Evolutionary conservation across 2,888 invertebrate genomes (phyloP).

Genomic region (Drosophila histrio): DNA sequence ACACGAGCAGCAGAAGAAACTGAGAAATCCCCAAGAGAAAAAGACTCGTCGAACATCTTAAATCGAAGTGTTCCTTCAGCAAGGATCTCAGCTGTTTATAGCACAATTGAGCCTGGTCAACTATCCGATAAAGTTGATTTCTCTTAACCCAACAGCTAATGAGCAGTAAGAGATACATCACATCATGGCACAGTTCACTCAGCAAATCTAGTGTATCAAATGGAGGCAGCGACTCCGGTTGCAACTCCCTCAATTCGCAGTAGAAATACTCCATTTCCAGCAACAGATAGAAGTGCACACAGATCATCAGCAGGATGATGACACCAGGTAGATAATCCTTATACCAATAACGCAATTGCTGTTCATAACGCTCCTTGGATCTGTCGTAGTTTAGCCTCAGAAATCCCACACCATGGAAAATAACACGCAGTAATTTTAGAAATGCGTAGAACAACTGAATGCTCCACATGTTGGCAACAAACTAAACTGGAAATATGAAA

Average conservation of each 20-base stretch:
- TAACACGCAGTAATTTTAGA: conserved; percentile 16
- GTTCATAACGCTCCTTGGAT: conserved; percentile 18
- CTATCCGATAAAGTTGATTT: conserved; percentile 20
- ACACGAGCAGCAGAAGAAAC: conserved; percentile 14
- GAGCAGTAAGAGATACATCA: neutral
- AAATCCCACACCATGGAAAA: conserved; percentile 36
- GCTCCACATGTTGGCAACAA: conserved; percentile 37
- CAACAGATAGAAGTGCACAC: neutral
- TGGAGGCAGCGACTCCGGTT: neutral
- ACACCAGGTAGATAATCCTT: neutral
- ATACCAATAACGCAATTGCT: neutral
- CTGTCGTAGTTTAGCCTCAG: conserved; percentile 30
- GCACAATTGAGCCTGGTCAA: conserved; percentile 35
- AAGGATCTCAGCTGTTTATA: conserved; percentile 10
- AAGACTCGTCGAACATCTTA: conserved; percentile 17
- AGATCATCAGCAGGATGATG: conserved; percentile 1
- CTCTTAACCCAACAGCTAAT: conserved; percentile 1
- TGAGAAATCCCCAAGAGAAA: conserved; percentile 12
- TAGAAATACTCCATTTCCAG: neutral
- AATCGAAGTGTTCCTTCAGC: neutral
- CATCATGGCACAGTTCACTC: neutral
- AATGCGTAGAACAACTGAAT: conserved; percentile 27
- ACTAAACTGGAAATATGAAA: conserved; percentile 30
- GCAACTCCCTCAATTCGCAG: neutral
- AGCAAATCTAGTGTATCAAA: neutral